These are phyloP conservation scores for Falco novaeseelandiae DNA, from an alignment of 2,797 vertebrate genomes.

Conservation along the genomic window DNA sequence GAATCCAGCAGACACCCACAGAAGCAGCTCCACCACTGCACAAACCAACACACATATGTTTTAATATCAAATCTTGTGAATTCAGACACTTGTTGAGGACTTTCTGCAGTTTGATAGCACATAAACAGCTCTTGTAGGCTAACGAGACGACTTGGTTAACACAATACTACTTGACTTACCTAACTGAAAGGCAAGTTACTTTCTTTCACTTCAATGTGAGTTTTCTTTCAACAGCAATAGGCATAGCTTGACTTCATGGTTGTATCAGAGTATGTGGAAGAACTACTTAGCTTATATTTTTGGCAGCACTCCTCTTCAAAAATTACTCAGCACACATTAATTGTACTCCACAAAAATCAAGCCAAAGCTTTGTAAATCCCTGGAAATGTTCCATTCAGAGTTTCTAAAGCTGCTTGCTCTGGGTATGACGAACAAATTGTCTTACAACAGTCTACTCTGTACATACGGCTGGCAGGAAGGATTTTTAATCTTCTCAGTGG, in stretches of 20 bases:
- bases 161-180: background rate
- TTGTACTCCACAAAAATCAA: conserved; percentile 14
- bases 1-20: background rate
- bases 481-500: conserved; percentile 6
- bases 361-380: background rate
- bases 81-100: background rate
- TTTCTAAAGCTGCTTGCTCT: background rate
- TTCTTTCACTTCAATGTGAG: background rate
- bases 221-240: background rate
- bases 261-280: background rate
- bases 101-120: background rate
- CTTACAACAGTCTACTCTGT: background rate
- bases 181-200: background rate
- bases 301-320: background rate
- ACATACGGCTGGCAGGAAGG: background rate
- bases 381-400: background rate
- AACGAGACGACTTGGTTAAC: background rate
- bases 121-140: background rate
- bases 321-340: background rate
- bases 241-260: background rate
- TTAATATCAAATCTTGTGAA: background rate
- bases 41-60: background rate
- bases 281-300: background rate
- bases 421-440: conserved; percentile 27
- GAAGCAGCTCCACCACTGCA: background rate